phyloP scores from a whole-genome alignment of 2,888 invertebrate genomes.

The Creontiades dilutus region DNA sequence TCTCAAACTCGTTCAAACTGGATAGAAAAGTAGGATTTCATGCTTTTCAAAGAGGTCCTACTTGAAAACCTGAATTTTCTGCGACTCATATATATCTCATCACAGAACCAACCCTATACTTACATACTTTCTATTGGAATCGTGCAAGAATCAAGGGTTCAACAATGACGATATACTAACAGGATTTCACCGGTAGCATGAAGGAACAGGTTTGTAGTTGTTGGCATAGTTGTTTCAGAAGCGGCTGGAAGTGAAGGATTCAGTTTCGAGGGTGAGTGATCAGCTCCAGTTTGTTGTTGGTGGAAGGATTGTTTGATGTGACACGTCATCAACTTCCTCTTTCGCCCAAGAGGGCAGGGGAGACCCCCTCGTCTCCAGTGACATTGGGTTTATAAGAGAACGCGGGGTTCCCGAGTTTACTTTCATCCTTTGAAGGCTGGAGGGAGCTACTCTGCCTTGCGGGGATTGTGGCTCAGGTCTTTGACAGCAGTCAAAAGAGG shows the following conservation, averaged over 20 bases:
- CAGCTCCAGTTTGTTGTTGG: constrained; percentile 25
- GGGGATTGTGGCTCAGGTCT: constrained; percentile 39
- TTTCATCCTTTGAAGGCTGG: constrained; percentile 46
- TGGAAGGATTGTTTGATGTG: constrained; percentile 65
- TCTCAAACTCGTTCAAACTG: no score
- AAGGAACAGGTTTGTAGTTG: neutral
- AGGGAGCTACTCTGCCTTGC: constrained; percentile 19
- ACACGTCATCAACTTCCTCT: constrained; percentile 68
- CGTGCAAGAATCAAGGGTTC: no score
- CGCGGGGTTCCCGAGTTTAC: constrained; percentile 42
- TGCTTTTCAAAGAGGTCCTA: no score
- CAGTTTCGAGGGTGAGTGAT: constrained; percentile 58
- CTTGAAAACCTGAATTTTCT: no score
- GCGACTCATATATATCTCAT: no score
- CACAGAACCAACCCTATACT: no score
- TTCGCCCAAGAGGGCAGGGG: constrained; percentile 28
- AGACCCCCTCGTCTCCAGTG: constrained; percentile 11
- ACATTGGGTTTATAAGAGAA: constrained; percentile 44
- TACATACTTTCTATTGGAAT: no score
- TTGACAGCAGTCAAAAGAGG: constrained; percentile 51
- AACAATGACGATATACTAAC: neutral
- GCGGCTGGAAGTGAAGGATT: constrained; percentile 48
- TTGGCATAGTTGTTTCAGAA: constrained; percentile 2
- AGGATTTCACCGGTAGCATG: neutral
- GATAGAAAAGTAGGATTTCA: no score